These are phyloP conservation scores for Drosophila villosipedis DNA, from an alignment of 2,888 invertebrate genomes.

Conservation along the genomic window DNA sequence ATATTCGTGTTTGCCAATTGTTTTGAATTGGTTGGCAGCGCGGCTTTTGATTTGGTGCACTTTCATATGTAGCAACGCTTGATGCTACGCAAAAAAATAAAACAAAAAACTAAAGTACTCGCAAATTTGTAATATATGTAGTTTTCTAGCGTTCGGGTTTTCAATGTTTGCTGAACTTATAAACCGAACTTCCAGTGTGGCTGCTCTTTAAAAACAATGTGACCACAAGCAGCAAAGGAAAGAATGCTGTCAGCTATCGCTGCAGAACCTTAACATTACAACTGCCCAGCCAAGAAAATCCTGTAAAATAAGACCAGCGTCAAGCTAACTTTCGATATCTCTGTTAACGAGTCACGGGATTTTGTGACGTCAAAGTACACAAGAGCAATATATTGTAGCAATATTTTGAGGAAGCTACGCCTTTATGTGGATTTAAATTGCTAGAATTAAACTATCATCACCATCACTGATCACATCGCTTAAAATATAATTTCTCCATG, in stretches of 20 bases:
- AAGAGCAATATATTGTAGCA: background rate
- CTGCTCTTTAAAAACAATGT: constrained; percentile 43
- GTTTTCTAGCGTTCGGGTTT: constrained; percentile 43
- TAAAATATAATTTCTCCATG: background rate
- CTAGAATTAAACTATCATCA: background rate
- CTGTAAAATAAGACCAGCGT: background rate
- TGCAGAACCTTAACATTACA: constrained; percentile 11
- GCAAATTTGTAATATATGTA: constrained; percentile 28
- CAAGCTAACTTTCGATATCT: background rate
- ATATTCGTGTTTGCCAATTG: constrained; percentile 43
- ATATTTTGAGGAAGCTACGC: background rate
- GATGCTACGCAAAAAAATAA: constrained; percentile 43
- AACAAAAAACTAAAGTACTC: constrained; percentile 52
- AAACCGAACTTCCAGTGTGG: constrained; percentile 59
- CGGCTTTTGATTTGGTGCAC: constrained; percentile 28
- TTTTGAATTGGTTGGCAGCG: constrained; percentile 30
- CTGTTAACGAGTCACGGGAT: background rate
- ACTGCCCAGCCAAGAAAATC: background rate
- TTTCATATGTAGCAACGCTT: constrained; percentile 16
- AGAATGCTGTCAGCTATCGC: constrained; percentile 4
- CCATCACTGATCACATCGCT: background rate
- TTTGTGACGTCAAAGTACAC: background rate
- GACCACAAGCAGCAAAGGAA: constrained; percentile 11
- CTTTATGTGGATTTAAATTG: background rate
- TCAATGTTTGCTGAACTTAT: constrained; percentile 59